These are phyloP conservation scores for Drosophila percnosoma DNA, from an alignment of 2,888 invertebrate genomes.

Conservation along the genomic window DNA sequence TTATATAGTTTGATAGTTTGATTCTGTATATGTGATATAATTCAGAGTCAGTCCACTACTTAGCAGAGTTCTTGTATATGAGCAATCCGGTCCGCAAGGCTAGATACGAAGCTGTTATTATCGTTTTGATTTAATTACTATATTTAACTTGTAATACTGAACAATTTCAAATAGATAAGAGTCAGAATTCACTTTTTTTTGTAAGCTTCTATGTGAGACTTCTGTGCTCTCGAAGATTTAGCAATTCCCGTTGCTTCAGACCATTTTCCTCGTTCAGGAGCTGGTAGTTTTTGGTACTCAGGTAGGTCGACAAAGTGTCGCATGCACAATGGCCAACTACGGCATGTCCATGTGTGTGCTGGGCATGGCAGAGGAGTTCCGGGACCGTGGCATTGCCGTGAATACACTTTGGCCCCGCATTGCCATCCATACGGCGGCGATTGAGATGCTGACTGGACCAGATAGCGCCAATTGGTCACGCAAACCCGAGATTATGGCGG, in stretches of 20 bases:
- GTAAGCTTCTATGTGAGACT: not conserved
- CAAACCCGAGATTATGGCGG: constrained; percentile 84
- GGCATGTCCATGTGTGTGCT: constrained; percentile 99
- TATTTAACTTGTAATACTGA: not conserved
- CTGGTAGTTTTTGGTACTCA: constrained; percentile 67
- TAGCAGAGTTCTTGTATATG: not conserved
- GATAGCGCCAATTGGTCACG: constrained; percentile 82
- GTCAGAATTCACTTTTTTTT: not conserved
- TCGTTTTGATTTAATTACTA: not conserved
- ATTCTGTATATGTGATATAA: not conserved
- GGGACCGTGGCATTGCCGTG: constrained; percentile 92
- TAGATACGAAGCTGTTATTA: not conserved
- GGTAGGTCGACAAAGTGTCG: constrained; percentile 86
- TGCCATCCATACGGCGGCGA: constrained; percentile 96
- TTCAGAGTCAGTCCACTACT: not conserved
- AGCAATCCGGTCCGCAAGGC: not conserved
- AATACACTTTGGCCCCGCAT: constrained; percentile 99
- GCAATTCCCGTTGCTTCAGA: constrained; percentile 51
- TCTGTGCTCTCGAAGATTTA: constrained; percentile 39
- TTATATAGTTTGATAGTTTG: too few relatives aligned
- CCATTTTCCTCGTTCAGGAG: constrained; percentile 49
- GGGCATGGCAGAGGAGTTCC: constrained; percentile 98
- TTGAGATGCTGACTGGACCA: constrained; percentile 92
- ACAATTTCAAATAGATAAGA: not conserved
- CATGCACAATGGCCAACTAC: constrained; percentile 99